A percentile compares a stretch with the other conserved stretches of the same genome.
phyloP scores from a whole-genome alignment of 2,888 invertebrate genomes.

The Unio pictorum region DNA sequence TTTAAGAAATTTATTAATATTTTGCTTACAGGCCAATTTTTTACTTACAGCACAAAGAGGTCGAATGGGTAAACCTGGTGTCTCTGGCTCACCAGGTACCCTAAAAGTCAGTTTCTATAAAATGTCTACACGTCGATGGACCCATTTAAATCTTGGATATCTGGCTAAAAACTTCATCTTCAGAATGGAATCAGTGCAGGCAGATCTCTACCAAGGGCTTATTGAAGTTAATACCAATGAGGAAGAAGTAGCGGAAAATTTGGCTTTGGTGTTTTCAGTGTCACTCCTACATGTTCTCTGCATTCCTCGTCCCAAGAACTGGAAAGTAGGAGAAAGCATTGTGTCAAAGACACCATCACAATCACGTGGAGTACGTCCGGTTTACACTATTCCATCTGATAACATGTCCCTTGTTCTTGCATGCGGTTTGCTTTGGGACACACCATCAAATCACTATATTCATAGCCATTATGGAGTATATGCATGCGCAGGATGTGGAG shows the following conservation, averaged over 20 bases:
- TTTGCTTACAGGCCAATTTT: too few relatives aligned
- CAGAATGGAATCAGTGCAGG: conserved; percentile 35
- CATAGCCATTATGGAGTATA: conserved; percentile 20
- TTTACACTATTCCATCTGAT: conserved; percentile 46
- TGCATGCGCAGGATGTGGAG: conserved; percentile 6
- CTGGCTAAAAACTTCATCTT: conserved; percentile 35
- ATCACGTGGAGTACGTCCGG: conserved; percentile 5
- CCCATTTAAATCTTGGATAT: conserved; percentile 38
- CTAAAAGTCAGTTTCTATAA: conserved; percentile 54
- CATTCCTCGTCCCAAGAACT: conserved; percentile 68
- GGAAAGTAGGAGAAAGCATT: conserved; percentile 33
- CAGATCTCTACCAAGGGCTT: conserved; percentile 55
- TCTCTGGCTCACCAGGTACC: conserved; percentile 59
- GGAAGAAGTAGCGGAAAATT: conserved; percentile 70
- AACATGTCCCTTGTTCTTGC: conserved; percentile 68
- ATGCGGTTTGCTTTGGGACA: conserved; percentile 68
- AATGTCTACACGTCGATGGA: conserved; percentile 33
- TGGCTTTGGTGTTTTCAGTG: conserved; percentile 71
- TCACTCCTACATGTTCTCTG: conserved; percentile 72
- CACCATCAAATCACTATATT: conserved; percentile 60
- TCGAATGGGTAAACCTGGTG: conserved; percentile 29
- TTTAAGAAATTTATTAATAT: too few relatives aligned
- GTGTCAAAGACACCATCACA: background rate
- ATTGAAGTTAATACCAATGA: conserved; percentile 40
- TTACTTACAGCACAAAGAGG: too few relatives aligned